Percentiles rank a stretch among this genome's conserved stretches.
These are phyloP conservation scores for Saguinus imperator DNA, from an alignment of 2,113 vertebrate genomes.

Conservation along the genomic window DNA sequence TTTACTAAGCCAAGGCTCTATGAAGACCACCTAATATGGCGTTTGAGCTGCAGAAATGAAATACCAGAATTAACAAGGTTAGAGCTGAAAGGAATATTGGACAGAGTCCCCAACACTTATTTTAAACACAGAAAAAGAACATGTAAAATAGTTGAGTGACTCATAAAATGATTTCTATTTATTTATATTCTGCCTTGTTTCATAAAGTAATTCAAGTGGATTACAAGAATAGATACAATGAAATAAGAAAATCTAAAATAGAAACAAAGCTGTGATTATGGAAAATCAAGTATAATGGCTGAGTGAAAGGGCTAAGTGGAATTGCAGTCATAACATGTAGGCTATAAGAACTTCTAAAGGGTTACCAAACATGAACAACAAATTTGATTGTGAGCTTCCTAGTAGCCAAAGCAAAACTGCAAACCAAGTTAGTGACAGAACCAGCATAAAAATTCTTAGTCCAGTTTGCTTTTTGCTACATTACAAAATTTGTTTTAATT, in stretches of 20 bases:
- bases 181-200: constrained; percentile 11
- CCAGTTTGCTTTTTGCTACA: background rate
- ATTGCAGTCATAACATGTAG: background rate
- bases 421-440: background rate
- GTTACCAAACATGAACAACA: background rate
- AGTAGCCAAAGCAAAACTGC: background rate
- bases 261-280: background rate
- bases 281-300: constrained; percentile 29
- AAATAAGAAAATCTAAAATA: constrained; percentile 44
- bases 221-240: constrained; percentile 26
- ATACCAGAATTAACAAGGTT: background rate
- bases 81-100: constrained; percentile 4
- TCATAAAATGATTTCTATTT: constrained; percentile 34
- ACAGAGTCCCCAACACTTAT: background rate
- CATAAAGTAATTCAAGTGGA: constrained; percentile 41
- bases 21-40: background rate
- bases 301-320: background rate
- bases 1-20: background rate
- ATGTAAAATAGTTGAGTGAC: constrained; percentile 1
- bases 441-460: background rate
- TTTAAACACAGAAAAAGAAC: constrained; percentile 23
- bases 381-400: background rate
- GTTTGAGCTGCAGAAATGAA: constrained; percentile 25
- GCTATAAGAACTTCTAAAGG: background rate
- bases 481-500: background rate